Conservation (phyloP, 2,113 vertebrate species). For the Phaethornis superciliosus region DNA sequence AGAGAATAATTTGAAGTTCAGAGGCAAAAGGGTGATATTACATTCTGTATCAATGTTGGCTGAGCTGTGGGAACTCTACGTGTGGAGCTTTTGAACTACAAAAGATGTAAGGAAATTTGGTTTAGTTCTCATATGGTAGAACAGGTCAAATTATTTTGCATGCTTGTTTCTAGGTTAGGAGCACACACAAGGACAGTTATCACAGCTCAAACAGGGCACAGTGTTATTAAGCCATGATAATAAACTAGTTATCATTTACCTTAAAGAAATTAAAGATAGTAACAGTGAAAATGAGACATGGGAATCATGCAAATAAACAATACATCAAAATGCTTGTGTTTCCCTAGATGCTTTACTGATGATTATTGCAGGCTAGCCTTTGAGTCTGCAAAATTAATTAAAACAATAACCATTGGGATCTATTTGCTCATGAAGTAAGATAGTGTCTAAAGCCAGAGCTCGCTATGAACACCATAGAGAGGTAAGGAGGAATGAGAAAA, state of each 20-base stretch:
- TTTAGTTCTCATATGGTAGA: neutral
- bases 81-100: rapidly evolving
- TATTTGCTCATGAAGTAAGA: neutral
- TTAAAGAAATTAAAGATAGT: neutral
- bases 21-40: neutral
- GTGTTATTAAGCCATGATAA: neutral
- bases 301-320: neutral
- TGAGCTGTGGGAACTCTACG: neutral
- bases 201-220: neutral
- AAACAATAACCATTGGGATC: neutral
- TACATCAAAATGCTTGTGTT: neutral
- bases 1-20: neutral
- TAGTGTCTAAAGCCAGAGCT: neutral
- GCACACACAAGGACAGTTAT: neutral
- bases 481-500: neutral
- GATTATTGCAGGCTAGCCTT: neutral
- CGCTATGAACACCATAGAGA: neutral
- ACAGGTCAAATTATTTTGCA: neutral
- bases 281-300: neutral
- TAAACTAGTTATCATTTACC: neutral
- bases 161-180: neutral
- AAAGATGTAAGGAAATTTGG: neutral
- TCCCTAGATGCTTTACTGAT: neutral
- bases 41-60: neutral
- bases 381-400: neutral